Conservation (phyloP, 2,797 vertebrate species). For the Prionace glauca region DNA sequence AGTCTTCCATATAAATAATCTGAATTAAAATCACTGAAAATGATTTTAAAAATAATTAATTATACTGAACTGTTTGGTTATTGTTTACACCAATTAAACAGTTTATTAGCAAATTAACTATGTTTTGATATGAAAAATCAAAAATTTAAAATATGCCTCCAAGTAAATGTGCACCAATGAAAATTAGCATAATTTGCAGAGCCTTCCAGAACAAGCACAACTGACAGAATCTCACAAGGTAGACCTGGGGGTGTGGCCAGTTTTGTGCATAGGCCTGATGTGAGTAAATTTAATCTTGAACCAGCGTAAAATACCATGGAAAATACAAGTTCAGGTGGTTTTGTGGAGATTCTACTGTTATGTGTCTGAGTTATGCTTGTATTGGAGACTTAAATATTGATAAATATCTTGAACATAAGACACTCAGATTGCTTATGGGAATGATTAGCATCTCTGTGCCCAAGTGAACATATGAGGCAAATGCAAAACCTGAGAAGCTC, state of each 20-base stretch:
- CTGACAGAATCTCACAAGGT: not conserved
- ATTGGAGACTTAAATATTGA: not conserved
- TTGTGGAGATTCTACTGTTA: not conserved
- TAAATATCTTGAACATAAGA: not conserved
- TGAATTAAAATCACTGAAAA: not conserved
- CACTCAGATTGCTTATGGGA: not conserved
- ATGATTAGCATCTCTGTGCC: not conserved
- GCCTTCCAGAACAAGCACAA: not conserved
- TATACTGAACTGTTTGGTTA: not conserved
- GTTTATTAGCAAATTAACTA: not conserved
- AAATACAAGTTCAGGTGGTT: not conserved
- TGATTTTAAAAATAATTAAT: not conserved
- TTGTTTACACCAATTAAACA: not conserved
- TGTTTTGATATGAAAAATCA: conserved; percentile 5
- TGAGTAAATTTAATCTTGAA: not conserved
- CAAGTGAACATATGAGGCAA: not conserved
- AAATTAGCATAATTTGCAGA: not conserved
- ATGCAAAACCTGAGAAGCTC: not conserved
- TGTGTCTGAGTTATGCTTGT: not conserved
- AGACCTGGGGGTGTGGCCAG: not conserved
- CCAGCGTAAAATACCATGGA: not conserved
- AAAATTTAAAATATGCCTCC: not conserved
- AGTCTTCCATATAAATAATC: not conserved
- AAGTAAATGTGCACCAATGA: not conserved
- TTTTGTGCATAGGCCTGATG: not conserved